Base-by-base conservation (phyloP, 2,888 invertebrate genomes). In the Philopedon plagiatum region DNA sequence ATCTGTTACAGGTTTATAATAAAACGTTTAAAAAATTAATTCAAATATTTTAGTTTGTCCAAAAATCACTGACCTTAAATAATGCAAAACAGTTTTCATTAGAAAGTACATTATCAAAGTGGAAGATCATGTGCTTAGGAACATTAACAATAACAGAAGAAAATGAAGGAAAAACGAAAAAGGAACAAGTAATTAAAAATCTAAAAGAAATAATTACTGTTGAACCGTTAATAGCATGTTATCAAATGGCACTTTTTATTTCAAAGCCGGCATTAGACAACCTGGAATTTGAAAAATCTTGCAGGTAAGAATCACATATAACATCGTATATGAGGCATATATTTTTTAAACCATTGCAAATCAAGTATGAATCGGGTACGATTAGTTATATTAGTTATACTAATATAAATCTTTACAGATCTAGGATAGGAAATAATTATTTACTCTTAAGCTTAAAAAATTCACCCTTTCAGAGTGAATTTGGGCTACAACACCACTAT, bases 231-330 rank as follows among this genome's bases (percentile, higher is more conserved):
- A 56, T 85, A 23, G 81, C 80, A 0, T 80, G 79, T 34, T 85
- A 83, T 71, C 73, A 83, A 44, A 79, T 83, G 74, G 83, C 82
- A 7, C 68, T 80, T n/a, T 77, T 79, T 11, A 74, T 86, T 0
- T 81, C 83, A 21, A 79, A 77, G 39, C 81, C 89, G 2, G 88
- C 89, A 2, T 84, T 89, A 0, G 86, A 87, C 66, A 87, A 88
- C 76, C 81, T 90, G 0, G 88, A 89, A 75, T 83, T 89, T 76
- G 89, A 89, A 78, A 90, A 90, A 81, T 87, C 89, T 11, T 90
- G 89, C 78, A 71, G 72, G 75, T 75, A 57, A 64, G 49, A 49
- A 8, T 8, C n/a, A n/a, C n/a, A n/a, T 4, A 37, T 15, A 41
- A 15, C 15, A 9, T 4, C n/a, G n/a, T n/a, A n/a, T n/a, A n/a